Evolutionary conservation across 2,888 invertebrate genomes (phyloP), one percentile per base, ranked within the genome.

Genomic region (Urechis unicinctus): DNA sequence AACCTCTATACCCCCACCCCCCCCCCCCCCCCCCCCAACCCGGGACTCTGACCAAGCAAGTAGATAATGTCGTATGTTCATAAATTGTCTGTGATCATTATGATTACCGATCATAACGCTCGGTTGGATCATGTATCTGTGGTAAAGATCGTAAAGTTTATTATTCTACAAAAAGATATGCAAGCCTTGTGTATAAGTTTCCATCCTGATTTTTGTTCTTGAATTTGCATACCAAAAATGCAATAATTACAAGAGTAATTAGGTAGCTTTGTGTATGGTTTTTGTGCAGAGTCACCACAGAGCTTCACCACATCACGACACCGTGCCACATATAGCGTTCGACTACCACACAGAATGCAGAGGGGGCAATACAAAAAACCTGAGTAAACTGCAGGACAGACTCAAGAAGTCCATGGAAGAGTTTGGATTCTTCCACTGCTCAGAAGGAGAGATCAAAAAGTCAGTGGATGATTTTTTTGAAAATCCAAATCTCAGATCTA

Each of bases 301-400:
- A 74, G 87, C 88, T 68, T 93, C 93, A 0, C 79, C 82, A 1
- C 88, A 91, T 75, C 70, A 74, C 25, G 81, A 81, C 60, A 90
- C 92, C 77, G 85, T 95, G 26, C 86, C 88, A 1, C 92, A 94
- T 76, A 84, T 96, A 52, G 85, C 91, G 51, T 98, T 93, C 79
- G 98, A 98, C 79, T 97, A 96, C 75, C 97, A 97, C 75, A 88
- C 92, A 72, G 92, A 95, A 81, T 91, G 91, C 59, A 84, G 90
- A 55, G 87, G 88, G 50, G 88, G 90, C 13, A 88, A 88, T 70
- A 86, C 86, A 69, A 84, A 85, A 55, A 89, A 89, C 66, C 81
- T 96, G 57, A 82, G 83, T 6, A 91, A 89, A 76, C 83, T 98
- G 48, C 89, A 88, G 78, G 84, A 85, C 56, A 86, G 88, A 70